Conservation (phyloP, 2,113 vertebrate species). For the human region GRCh38 chr22:27293501-27294000, state of each 20-base stretch:
- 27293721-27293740: background rate
- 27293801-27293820: background rate
- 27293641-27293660: constrained; percentile 41
- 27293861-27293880: constrained; percentile 10
- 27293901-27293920: background rate
- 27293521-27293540: fast-evolving
- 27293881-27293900: background rate
- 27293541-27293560: background rate
- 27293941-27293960: fast-evolving
- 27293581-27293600: background rate
- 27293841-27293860: background rate
- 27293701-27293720: background rate
- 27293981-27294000: background rate
- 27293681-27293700: background rate
- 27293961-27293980: background rate
- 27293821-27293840: background rate
- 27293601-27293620: background rate
- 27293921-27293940: background rate
- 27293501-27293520: fast-evolving
- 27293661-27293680: background rate
- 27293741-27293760: background rate
- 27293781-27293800: background rate
- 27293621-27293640: background rate
- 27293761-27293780: background rate
- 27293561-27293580: background rate